Conservation (phyloP, 2,797 vertebrate genomes). For the Rhincodon typus region DNA sequence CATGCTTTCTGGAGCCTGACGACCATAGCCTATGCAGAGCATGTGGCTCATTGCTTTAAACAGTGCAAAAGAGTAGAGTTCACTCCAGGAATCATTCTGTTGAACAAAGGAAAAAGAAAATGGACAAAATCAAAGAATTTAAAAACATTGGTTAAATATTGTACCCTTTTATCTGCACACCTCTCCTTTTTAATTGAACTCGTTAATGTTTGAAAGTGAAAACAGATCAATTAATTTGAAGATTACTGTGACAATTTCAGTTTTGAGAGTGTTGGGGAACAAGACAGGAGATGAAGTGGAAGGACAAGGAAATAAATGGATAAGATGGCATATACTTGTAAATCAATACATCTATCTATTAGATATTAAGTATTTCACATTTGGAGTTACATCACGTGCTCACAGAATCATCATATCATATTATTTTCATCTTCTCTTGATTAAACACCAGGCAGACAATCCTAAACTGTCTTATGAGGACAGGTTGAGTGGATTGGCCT, state of each 20-base stretch:
- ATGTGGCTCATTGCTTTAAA: constrained; percentile 99
- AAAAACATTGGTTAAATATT: neutral
- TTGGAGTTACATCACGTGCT: neutral
- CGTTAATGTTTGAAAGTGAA: neutral
- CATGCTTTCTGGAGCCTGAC: constrained; percentile 91
- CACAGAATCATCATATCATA: neutral
- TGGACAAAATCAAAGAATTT: neutral
- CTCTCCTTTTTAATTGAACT: neutral
- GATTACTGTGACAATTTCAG: neutral
- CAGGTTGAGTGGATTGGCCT: too few relatives aligned
- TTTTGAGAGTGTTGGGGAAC: neutral
- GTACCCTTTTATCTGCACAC: neutral
- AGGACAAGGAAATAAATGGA: neutral
- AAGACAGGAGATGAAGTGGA: neutral
- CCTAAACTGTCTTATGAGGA: too few relatives aligned
- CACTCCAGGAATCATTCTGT: constrained; percentile 91
- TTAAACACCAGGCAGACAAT: neutral
- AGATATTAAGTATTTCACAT: neutral
- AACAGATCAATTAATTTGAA: neutral
- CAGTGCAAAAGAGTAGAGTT: constrained; percentile 87
- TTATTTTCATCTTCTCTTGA: neutral
- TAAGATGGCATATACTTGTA: neutral
- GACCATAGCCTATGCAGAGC: constrained; percentile 89
- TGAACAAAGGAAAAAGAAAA: neutral
- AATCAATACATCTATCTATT: neutral